These are phyloP conservation scores for Caradrina kadenii DNA, from an alignment of 2,888 invertebrate genomes.

Conservation along the genomic window DNA sequence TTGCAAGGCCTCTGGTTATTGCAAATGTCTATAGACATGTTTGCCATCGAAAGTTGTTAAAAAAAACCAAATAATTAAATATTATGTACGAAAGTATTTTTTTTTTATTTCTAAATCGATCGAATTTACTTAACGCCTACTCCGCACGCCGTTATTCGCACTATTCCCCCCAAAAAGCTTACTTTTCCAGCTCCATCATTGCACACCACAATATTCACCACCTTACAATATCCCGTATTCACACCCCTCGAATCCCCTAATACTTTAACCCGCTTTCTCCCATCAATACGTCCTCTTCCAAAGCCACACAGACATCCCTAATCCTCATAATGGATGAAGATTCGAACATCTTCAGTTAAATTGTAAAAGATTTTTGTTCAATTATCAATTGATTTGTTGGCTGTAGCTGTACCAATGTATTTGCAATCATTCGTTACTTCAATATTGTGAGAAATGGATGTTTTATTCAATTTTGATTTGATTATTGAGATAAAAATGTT, in stretches of 20 bases:
- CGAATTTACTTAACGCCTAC: too few species aligned
- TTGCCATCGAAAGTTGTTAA: too few species aligned
- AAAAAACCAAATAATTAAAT: too few species aligned
- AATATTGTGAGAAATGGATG: slow-evolving; percentile 32
- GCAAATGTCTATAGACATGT: too few species aligned
- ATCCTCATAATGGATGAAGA: slow-evolving; percentile 85
- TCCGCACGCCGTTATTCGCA: too few species aligned
- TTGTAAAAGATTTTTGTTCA: slow-evolving; percentile 78
- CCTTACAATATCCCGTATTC: neutral
- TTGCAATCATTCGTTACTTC: slow-evolving; percentile 52
- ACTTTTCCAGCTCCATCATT: neutral
- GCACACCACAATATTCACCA: slow-evolving; percentile 4
- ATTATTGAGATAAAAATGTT: slow-evolving; percentile 37
- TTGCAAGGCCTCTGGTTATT: too few species aligned
- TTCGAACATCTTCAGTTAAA: slow-evolving; percentile 74
- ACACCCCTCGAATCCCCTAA: slow-evolving; percentile 48
- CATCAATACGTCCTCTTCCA: slow-evolving; percentile 45
- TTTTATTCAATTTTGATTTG: slow-evolving; percentile 49
- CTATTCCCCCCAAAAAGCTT: neutral
- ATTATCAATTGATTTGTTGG: slow-evolving; percentile 75
- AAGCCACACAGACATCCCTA: slow-evolving; percentile 75
- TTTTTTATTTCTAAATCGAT: too few species aligned
- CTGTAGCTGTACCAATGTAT: slow-evolving; percentile 55
- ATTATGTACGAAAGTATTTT: too few species aligned
- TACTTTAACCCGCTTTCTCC: slow-evolving; percentile 50